These are phyloP conservation scores for Trichosurus vulpecula DNA, from an alignment of 2,797 vertebrate species.

Conservation along the genomic window DNA sequence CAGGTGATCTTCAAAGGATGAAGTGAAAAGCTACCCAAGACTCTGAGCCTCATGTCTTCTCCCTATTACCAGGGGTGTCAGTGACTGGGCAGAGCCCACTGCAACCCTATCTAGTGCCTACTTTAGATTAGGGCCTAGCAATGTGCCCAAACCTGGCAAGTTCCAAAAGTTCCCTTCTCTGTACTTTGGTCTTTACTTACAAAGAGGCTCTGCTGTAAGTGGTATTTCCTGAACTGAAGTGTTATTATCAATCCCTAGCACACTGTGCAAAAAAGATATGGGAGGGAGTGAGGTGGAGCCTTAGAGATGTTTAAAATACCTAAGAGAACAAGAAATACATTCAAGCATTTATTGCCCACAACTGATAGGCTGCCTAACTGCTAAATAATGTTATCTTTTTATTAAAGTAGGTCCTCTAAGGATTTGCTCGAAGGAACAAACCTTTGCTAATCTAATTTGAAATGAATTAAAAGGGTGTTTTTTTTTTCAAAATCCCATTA, in stretches of 20 bases:
- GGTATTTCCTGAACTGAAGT: slow-evolving; percentile 8
- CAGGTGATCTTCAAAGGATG: background rate
- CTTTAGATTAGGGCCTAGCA: background rate
- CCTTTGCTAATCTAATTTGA: slow-evolving; percentile 39
- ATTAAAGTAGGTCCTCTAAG: slow-evolving; percentile 54
- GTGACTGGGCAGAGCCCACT: background rate
- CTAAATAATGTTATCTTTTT: slow-evolving; percentile 59
- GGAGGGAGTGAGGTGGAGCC: slow-evolving; percentile 3
- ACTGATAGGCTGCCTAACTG: slow-evolving; percentile 62
- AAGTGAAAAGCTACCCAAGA: background rate
- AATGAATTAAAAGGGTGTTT: slow-evolving; percentile 33
- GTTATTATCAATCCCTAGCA: background rate
- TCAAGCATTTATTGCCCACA: slow-evolving; percentile 42
- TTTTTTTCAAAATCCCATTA: background rate
- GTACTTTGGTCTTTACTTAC: slow-evolving; percentile 13
- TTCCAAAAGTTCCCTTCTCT: background rate
- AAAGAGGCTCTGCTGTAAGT: background rate
- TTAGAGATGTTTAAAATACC: background rate
- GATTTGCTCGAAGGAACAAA: slow-evolving; percentile 31
- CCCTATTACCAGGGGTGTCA: background rate
- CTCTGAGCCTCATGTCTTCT: background rate
- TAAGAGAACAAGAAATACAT: background rate
- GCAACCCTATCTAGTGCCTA: background rate
- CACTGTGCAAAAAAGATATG: slow-evolving; percentile 44
- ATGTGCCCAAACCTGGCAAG: background rate